Evolutionary conservation across 2,797 vertebrate genomes (phyloP), one percentile per base, ranked within the genome.

Genomic region (Chiropotes sagulatus): DNA sequence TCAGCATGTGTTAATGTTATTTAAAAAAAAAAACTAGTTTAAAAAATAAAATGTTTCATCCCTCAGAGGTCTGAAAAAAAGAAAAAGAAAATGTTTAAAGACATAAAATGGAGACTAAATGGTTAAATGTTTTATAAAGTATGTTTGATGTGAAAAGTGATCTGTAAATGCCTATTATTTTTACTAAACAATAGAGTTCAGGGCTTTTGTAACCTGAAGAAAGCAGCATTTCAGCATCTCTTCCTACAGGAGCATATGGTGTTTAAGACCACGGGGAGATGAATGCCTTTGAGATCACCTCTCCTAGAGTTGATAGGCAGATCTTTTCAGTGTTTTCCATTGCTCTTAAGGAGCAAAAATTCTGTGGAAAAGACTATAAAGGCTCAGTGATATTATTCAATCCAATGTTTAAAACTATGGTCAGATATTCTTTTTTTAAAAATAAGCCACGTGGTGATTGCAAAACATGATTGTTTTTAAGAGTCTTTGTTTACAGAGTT

Each of bases 141-240:
- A 79, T 94, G 76, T 91, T 97, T 88, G 39, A 93, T 91, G 96
- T 94, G 98, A 97, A 98, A 98, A 97, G 97, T 86, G 90, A 97
- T 94, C 94, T 93, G 94, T 97, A 97, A 98, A 97, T 96, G 86
- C 95, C 98, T 96, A 48, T 97, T 98, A 97, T 97, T 97, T 98
- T 98, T 97, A 95, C 90, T 88, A 79, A 97, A 98, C 97, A 98
- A 96, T 96, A 85, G 94, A 88, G 72, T 75, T 58, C 87, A 44
- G 61, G 89, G 86, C 94, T 97, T 97, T 97, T 98, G 97, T 98
- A 97, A 97, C 80, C 75, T 85, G 96, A 98, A 98, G 97, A 98
- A 96, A 96, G 95, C 95, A 96, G 92, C 88, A 96, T 93, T 98
- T 97, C 96, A 96, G 72, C 90, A 52, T 94, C 95, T 94, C 88